Percentiles rank a stretch among this genome's conserved stretches.
These are phyloP conservation scores for Resseliella maxima DNA, from an alignment of 2,888 invertebrate species.

Conservation along the genomic window DNA sequence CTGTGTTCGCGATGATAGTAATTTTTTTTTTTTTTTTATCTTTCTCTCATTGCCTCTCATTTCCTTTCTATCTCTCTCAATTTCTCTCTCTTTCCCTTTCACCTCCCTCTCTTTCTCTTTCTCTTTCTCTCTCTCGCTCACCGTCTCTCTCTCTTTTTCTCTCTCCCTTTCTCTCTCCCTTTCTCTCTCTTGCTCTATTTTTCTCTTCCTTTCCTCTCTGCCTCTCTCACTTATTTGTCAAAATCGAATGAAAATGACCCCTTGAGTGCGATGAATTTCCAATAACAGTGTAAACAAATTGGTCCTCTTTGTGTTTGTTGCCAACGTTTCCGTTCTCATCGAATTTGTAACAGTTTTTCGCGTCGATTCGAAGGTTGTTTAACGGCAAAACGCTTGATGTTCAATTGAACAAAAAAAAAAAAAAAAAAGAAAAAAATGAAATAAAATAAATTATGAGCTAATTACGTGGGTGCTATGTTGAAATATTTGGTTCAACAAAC, in stretches of 20 bases:
- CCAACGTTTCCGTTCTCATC: not conserved
- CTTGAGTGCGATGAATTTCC: not conserved
- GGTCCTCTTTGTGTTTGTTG: not conserved
- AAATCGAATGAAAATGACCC: not conserved
- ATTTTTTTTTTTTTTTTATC: not conserved
- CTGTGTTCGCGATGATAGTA: no score
- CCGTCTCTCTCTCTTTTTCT: no score
- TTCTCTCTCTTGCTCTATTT: not conserved
- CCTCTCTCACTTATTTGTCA: no score
- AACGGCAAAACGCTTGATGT: no score
- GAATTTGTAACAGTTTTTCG: not conserved
- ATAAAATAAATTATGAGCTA: not conserved
- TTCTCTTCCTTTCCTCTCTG: no score
- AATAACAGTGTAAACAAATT: conserved; percentile 10
- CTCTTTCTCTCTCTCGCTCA: no score
- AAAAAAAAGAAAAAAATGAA: not conserved
- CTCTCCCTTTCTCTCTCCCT: not conserved
- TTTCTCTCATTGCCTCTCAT: not conserved
- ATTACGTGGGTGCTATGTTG: not conserved
- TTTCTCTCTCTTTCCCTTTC: not conserved
- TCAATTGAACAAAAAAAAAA: not conserved
- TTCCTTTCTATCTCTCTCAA: not conserved
- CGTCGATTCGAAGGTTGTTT: not conserved
- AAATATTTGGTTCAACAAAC: conserved; percentile 30
- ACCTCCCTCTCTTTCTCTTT: not conserved